phyloP scores from a whole-genome alignment of 2,888 invertebrate species.

The Netelia virgata region DNA sequence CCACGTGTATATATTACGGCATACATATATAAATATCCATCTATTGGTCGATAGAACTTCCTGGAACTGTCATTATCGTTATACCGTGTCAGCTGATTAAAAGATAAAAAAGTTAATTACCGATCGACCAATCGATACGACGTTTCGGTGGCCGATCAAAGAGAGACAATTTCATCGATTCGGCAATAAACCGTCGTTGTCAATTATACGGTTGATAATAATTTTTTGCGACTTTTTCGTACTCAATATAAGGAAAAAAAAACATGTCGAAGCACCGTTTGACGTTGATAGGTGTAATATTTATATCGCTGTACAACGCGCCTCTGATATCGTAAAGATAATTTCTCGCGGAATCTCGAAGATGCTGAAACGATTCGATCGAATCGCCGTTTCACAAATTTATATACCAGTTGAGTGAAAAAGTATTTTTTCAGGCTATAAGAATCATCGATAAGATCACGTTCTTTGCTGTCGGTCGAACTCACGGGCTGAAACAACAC shows the following conservation, averaged over 20 bases:
- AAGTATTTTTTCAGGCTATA: slow-evolving; percentile 30
- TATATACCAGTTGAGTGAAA: slow-evolving; percentile 33
- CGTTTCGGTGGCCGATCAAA: slow-evolving; percentile 25
- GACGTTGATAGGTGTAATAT: not conserved
- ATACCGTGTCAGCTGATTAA: not conserved
- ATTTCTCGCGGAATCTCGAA: slow-evolving; percentile 20
- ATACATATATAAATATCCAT: not conserved
- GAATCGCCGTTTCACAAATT: slow-evolving; percentile 44
- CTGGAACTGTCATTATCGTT: slow-evolving; percentile 22
- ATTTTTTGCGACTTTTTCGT: not conserved
- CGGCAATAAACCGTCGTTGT: slow-evolving; percentile 37
- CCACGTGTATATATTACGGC: not conserved
- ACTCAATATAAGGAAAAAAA: not conserved
- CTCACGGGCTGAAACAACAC: slow-evolving; percentile 4
- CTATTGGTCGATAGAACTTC: slow-evolving; percentile 13
- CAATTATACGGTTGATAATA: slow-evolving; percentile 7
- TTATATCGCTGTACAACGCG: not conserved
- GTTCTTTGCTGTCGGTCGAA: slow-evolving; percentile 18
- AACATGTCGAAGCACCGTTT: not conserved
- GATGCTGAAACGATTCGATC: slow-evolving; percentile 44
- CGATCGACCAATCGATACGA: not conserved
- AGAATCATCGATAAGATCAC: slow-evolving; percentile 60
- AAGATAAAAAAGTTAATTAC: slow-evolving; percentile 23
- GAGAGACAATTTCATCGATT: slow-evolving; percentile 4
- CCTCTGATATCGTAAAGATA: slow-evolving; percentile 12